Evolutionary conservation across 2,113 vertebrate species (phyloP), one percentile per base, ranked within the genome.

Genomic region (Ciconia boyciana): DNA sequence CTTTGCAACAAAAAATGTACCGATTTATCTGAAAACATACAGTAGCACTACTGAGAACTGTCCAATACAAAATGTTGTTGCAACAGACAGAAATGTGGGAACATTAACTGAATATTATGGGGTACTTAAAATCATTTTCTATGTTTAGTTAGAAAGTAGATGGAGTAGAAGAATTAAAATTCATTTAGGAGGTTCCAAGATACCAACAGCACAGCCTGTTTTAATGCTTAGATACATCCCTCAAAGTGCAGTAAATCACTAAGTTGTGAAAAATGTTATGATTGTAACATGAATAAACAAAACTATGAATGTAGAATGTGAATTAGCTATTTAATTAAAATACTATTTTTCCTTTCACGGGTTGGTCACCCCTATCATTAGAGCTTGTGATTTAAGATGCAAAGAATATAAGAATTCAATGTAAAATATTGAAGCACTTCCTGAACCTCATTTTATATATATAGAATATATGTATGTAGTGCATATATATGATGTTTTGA

Each of bases 391-490:
- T 31, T 84, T 66, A 69, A 81, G 82, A 54, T 72, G 36, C 15
- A 79, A 82, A 77, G 16, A 86, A 66, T 66, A 4, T 21, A 69
- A 41, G 22, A 55, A 39, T 82, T 83, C 17, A 19, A 36, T 14
- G 2, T 57, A 28, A 78, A 65, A 72, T 39, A 34, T 4, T 31
- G 24, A 71, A 75, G 51, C 26, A 4, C 9, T 78, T 68, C 29
- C 25, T 32, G 84, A 82, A 29, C 4, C 16, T 75, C 16, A 10
- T 62, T 88, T 85, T 81, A 18, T 29, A 3, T n/a, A 17, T 10
- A 4, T 2, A 69, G 13, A 51, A n/a, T 22, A 32, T 6, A 17
- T 6, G 18, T 11, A 19, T 1, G 4, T 2, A 34, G 29, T 10
- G n/a, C 34, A n/a, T 7, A 7, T 49, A 55, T 78, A 29, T 18